Percentiles rank a stretch among this genome's conserved stretches.
These are phyloP conservation scores for Proisotoma minuta DNA, from an alignment of 2,888 invertebrate species.

Conservation along the genomic window DNA sequence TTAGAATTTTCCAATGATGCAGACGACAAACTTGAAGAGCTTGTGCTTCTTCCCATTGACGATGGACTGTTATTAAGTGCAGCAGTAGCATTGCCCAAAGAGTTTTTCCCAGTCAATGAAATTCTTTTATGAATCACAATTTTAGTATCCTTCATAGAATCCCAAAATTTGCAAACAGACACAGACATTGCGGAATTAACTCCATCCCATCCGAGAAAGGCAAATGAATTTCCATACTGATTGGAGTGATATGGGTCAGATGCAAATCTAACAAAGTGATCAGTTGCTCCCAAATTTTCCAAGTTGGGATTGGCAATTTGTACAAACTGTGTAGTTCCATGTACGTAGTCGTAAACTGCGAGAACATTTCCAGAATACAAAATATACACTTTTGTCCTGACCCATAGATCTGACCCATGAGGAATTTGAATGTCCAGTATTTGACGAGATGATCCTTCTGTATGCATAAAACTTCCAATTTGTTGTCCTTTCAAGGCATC, in stretches of 20 bases:
- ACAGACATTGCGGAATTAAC: constrained; percentile 13
- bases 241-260: constrained; percentile 32
- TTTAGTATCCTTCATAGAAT: constrained; percentile 17
- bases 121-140: constrained; percentile 8
- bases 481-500: constrained; percentile 35
- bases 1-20: constrained; percentile 7
- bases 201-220: constrained; percentile 29
- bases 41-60: constrained; percentile 15
- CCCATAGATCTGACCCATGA: constrained; percentile 38
- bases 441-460: constrained; percentile 31
- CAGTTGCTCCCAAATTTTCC: background rate
- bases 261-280: constrained; percentile 32
- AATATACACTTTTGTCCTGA: constrained; percentile 37
- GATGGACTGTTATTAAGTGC: constrained; percentile 5
- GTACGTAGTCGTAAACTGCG: constrained; percentile 40
- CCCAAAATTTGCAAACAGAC: constrained; percentile 27
- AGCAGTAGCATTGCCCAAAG: constrained; percentile 9
- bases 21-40: constrained; percentile 19
- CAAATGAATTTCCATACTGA: constrained; percentile 23
- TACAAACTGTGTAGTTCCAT: constrained; percentile 40
- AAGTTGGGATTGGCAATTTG: constrained; percentile 17
- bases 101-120: constrained; percentile 18
- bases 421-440: constrained; percentile 37
- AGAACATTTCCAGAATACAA: constrained; percentile 39
- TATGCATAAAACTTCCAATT: constrained; percentile 35